These are phyloP conservation scores for Papilio aristodemus DNA, from an alignment of 1,140 invertebrate species.

Conservation along the genomic window DNA sequence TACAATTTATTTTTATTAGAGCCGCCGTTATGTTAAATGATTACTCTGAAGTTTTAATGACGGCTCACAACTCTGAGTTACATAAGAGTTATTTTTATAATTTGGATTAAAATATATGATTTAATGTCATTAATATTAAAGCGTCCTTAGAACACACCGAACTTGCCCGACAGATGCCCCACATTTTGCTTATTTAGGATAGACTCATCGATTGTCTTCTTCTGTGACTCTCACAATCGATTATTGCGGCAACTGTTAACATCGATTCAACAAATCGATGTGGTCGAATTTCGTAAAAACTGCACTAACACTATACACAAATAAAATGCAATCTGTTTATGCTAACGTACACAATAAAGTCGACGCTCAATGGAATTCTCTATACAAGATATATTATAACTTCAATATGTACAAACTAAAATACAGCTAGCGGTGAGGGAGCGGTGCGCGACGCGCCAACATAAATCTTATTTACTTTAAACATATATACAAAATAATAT, in stretches of 20 bases:
- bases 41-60: too few species aligned
- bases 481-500: conserved; percentile 6
- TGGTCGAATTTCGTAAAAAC: background rate
- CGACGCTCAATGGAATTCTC: background rate
- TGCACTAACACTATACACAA: conserved; percentile 25
- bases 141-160: background rate
- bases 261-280: background rate
- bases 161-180: background rate
- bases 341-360: background rate
- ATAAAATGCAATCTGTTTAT: conserved; percentile 17
- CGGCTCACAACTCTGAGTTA: background rate
- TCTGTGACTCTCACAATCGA: too few species aligned
- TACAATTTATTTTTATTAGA: background rate
- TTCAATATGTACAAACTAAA: conserved; percentile 12
- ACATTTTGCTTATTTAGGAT: background rate
- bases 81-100: too few species aligned
- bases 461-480: background rate
- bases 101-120: too few species aligned
- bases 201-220: too few species aligned
- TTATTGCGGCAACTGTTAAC: background rate
- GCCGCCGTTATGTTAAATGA: background rate
- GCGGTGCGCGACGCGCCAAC: background rate
- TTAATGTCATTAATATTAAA: background rate
- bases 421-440: conserved; percentile 19
- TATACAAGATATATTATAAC: background rate